Conservation (phyloP, 2,888 invertebrate species). For the Sabatieria punctata region DNA sequence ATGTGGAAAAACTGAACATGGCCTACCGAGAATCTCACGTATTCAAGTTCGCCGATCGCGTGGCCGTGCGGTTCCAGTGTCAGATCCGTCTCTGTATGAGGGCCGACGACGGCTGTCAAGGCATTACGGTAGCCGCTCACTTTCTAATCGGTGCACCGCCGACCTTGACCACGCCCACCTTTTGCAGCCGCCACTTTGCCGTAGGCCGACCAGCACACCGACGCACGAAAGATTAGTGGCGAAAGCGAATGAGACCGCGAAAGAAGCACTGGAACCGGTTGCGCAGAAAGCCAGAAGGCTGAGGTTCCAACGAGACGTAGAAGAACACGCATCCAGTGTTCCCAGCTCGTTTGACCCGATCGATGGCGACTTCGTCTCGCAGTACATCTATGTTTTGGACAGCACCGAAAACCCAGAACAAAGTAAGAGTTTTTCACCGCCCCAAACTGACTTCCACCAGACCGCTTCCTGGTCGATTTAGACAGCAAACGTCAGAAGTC, state of each 20-base stretch:
- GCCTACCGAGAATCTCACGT: constrained; percentile 30
- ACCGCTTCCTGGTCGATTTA: too few relatives aligned
- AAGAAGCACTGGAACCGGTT: too few relatives aligned
- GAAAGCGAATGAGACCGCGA: too few relatives aligned
- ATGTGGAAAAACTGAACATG: constrained; percentile 28
- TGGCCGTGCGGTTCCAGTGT: constrained; percentile 29
- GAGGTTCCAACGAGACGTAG: too few relatives aligned
- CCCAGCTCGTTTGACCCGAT: not conserved
- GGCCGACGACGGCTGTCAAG: constrained; percentile 26
- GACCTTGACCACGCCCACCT: too few relatives aligned
- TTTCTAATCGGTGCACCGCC: not conserved
- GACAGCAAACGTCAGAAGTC: not conserved
- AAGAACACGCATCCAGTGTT: not conserved
- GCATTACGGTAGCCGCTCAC: constrained; percentile 19
- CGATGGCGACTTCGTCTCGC: constrained; percentile 25
- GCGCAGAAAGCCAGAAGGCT: too few relatives aligned
- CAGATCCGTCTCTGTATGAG: constrained; percentile 29
- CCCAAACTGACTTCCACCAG: too few relatives aligned
- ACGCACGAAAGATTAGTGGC: too few relatives aligned
- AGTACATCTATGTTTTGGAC: constrained; percentile 27
- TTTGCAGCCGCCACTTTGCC: too few relatives aligned
- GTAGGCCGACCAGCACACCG: too few relatives aligned
- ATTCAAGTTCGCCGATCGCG: constrained; percentile 29
- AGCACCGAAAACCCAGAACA: constrained; percentile 12
- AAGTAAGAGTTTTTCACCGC: not conserved